Evolutionary conservation across 1,140 invertebrate species (phyloP).

Genomic region (Pantala flavescens): DNA sequence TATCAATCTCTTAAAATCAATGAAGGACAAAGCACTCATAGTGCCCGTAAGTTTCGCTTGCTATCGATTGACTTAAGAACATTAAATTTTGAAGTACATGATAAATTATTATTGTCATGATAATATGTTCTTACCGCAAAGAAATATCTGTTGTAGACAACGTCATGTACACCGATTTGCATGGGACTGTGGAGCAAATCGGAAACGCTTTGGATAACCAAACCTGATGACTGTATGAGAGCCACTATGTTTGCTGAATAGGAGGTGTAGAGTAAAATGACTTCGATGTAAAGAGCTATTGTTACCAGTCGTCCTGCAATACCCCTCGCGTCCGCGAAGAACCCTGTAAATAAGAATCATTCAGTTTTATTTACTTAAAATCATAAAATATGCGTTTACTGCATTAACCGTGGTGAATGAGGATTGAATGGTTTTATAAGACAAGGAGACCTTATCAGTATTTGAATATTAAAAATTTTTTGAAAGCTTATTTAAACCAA

Average conservation of each 20-base stretch:
- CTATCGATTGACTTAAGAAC: background rate
- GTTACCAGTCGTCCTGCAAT: conserved; percentile 40
- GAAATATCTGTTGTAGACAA: conserved; percentile 47
- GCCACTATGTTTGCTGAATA: conserved; percentile 64
- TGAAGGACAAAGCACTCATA: no score
- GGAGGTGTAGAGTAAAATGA: conserved; percentile 53
- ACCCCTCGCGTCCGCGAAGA: conserved; percentile 35
- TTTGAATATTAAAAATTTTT: background rate
- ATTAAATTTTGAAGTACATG: background rate
- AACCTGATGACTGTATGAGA: conserved; percentile 50
- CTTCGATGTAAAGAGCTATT: conserved; percentile 45
- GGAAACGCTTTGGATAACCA: conserved; percentile 46
- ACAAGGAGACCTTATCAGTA: background rate
- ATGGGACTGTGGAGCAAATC: conserved; percentile 50
- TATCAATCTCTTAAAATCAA: background rate
- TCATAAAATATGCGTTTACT: background rate
- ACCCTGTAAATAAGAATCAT: conserved; percentile 27
- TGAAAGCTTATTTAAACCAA: background rate
- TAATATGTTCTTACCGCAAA: conserved; percentile 39
- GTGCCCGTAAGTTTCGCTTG: no score
- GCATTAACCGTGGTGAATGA: background rate
- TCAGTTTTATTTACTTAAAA: background rate
- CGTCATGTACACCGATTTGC: conserved; percentile 47
- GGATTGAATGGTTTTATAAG: background rate
- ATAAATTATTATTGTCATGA: no score